These are phyloP conservation scores for Proales similis DNA, from an alignment of 1,140 invertebrate species.

Conservation along the genomic window DNA sequence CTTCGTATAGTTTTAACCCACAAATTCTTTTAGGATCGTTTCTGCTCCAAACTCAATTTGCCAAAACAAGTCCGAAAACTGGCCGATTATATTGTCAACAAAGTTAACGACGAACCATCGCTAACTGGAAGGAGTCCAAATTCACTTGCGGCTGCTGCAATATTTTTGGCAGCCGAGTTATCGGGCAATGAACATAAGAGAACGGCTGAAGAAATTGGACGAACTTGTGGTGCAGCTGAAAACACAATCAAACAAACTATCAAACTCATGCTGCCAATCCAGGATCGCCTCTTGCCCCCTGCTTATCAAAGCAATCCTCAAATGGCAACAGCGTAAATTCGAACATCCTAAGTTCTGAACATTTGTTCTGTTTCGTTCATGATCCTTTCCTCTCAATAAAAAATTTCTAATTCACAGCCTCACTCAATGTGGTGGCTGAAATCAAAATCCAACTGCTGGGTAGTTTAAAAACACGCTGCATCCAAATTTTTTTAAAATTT, in stretches of 20 bases:
- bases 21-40: conserved; percentile 54
- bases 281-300: conserved; percentile 80
- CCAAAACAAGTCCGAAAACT: conserved; percentile 85
- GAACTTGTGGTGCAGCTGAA: conserved; percentile 96
- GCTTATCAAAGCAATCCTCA: conserved; percentile 71
- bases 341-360: no score
- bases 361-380: no score
- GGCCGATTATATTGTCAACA: conserved; percentile 89
- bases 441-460: no score
- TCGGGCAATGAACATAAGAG: conserved; percentile 63
- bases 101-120: conserved; percentile 91
- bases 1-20: not conserved
- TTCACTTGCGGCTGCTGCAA: conserved; percentile 95
- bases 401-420: no score
- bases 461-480: no score
- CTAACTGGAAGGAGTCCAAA: conserved; percentile 97
- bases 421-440: no score
- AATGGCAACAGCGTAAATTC: no score
- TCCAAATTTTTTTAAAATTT: no score
- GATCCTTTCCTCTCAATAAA: no score
- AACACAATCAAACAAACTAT: conserved; percentile 96
- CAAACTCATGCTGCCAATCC: conserved; percentile 91
- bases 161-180: conserved; percentile 97
- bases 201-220: conserved; percentile 73
- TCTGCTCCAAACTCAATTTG: conserved; percentile 62